These are phyloP conservation scores for Caenorhabditis sp. DNA, from an alignment of 2,888 invertebrate genomes.

Conservation along the genomic window DNA sequence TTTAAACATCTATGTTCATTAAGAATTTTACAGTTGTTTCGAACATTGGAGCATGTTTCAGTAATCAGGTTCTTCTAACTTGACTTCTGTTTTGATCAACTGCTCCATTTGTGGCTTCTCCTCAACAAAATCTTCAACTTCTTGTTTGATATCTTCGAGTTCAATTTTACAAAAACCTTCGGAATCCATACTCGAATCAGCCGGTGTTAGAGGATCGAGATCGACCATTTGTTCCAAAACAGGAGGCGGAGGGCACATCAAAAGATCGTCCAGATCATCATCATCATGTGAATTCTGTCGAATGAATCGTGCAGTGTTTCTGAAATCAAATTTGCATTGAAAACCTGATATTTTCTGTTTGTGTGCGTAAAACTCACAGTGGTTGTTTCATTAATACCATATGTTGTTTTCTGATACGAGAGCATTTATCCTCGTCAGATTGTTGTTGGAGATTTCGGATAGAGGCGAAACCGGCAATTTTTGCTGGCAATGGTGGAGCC, in stretches of 20 bases:
- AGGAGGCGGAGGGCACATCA: background rate
- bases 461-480: background rate
- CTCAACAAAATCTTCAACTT: background rate
- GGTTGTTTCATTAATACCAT: background rate
- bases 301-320: background rate
- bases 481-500: background rate
- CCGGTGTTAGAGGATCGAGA: background rate
- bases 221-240: background rate
- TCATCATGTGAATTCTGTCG: background rate
- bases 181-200: background rate
- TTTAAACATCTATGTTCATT: too few species aligned
- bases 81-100: too few species aligned
- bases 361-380: background rate
- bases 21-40: too few species aligned
- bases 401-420: background rate
- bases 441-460: background rate
- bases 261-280: background rate
- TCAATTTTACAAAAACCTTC: background rate
- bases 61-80: too few species aligned
- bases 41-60: too few species aligned
- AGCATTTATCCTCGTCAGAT: background rate
- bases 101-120: background rate
- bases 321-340: background rate
- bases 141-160: background rate
- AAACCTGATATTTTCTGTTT: background rate